A percentile compares a stretch with the other conserved stretches of the same genome.
These are phyloP conservation scores for Phaenicophaeus curvirostris DNA, from an alignment of 2,797 vertebrate species.

Conservation along the genomic window DNA sequence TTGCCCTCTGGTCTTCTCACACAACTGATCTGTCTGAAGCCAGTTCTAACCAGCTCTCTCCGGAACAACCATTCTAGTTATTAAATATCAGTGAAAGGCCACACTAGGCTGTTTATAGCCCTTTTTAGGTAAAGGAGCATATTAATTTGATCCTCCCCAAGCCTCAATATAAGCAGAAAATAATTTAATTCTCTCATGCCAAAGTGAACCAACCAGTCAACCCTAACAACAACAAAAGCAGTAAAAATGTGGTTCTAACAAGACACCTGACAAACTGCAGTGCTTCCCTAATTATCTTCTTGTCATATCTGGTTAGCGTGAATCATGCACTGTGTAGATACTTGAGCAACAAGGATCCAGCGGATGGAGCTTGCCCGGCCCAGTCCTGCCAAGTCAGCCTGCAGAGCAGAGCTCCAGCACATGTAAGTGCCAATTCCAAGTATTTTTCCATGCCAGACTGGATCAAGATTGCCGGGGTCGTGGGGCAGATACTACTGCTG, in stretches of 20 bases:
- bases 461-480: neutral
- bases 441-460: neutral
- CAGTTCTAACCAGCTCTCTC: neutral
- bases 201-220: slow-evolving; percentile 7
- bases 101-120: neutral
- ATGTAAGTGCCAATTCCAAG: rapidly evolving
- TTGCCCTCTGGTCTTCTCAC: neutral
- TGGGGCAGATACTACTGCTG: neutral
- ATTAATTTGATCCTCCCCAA: slow-evolving; percentile 35
- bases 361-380: neutral
- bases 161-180: neutral
- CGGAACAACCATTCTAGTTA: neutral
- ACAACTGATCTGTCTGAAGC: neutral
- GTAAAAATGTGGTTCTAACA: neutral
- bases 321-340: neutral
- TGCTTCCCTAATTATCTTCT: slow-evolving; percentile 42
- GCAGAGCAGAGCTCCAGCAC: neutral
- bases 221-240: slow-evolving; percentile 30
- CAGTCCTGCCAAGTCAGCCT: neutral
- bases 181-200: slow-evolving; percentile 37
- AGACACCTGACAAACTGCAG: slow-evolving; percentile 64
- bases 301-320: slow-evolving; percentile 52
- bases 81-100: neutral
- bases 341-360: neutral
- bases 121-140: slow-evolving; percentile 30